Conservation (phyloP, 2,797 vertebrate genomes). For the Salarias fasciatus region DNA sequence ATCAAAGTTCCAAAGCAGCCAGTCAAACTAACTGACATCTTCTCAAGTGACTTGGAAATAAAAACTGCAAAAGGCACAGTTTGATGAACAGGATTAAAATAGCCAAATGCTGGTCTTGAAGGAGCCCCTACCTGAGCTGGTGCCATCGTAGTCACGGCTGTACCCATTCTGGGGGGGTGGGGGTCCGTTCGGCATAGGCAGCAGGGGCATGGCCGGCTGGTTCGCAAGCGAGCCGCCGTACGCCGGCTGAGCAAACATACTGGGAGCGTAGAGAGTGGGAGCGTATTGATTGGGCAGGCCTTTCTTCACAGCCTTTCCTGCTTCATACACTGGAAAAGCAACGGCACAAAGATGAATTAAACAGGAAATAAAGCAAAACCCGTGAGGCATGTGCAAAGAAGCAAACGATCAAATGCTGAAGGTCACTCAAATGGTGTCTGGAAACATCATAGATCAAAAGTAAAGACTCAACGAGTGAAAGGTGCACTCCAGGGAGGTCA, state of each 20-base stretch:
- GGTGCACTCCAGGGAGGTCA: too few species aligned
- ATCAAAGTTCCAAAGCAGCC: too few species aligned
- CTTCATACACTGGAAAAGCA: slow-evolving; percentile 85
- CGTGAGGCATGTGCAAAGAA: too few species aligned
- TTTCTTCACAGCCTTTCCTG: slow-evolving; percentile 90
- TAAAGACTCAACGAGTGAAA: too few species aligned
- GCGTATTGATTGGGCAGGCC: slow-evolving; percentile 83
- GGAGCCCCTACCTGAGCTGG: slow-evolving; percentile 83
- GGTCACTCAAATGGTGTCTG: too few species aligned
- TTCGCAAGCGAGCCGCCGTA: slow-evolving; percentile 52
- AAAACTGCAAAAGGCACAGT: too few species aligned
- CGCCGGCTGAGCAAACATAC: slow-evolving; percentile 83
- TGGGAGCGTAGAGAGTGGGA: slow-evolving; percentile 80
- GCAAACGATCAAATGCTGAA: too few species aligned
- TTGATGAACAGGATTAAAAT: background rate
- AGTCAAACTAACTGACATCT: too few species aligned
- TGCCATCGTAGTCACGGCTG: slow-evolving; percentile 82
- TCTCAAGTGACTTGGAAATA: too few species aligned
- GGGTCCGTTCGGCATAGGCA: slow-evolving; percentile 73
- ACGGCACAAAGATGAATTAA: background rate
- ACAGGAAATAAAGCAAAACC: too few species aligned
- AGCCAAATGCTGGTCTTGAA: background rate
- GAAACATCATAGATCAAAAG: too few species aligned
- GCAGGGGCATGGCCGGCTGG: slow-evolving; percentile 70
- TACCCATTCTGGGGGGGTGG: slow-evolving; percentile 80